Percentiles rank a stretch among this genome's conserved stretches.
These are phyloP conservation scores for Centruroides vittatus DNA, from an alignment of 1,140 invertebrate species.

Conservation along the genomic window DNA sequence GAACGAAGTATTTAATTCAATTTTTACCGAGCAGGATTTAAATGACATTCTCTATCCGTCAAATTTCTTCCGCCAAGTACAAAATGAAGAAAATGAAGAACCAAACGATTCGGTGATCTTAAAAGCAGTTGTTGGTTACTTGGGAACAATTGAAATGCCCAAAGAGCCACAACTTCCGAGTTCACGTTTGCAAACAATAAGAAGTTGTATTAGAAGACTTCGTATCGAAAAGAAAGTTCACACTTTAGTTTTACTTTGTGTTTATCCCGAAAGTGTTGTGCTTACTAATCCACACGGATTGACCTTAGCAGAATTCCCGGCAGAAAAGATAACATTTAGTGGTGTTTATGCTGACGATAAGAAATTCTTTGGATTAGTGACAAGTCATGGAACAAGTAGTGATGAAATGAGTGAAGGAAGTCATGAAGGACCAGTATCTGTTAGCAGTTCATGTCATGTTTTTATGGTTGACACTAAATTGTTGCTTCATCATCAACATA, in stretches of 20 bases:
- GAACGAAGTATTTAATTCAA: constrained; percentile 12
- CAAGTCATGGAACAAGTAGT: constrained; percentile 41
- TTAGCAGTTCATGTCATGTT: constrained; percentile 85
- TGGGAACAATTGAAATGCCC: constrained; percentile 90
- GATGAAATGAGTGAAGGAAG: constrained; percentile 20
- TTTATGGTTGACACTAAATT: constrained; percentile 81
- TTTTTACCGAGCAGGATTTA: constrained; percentile 24
- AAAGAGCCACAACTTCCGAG: constrained; percentile 56
- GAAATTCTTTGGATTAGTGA: constrained; percentile 82
- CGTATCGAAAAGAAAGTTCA: constrained; percentile 76
- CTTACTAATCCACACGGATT: constrained; percentile 48
- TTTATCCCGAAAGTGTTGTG: constrained; percentile 59
- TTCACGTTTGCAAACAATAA: constrained; percentile 42
- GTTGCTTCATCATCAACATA: constrained; percentile 51
- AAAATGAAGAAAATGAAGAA: constrained; percentile 18
- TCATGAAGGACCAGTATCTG: constrained; percentile 21
- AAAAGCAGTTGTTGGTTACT: constrained; percentile 75
- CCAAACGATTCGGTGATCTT: constrained; percentile 34
- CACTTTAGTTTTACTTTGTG: constrained; percentile 68
- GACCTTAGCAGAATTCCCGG: constrained; percentile 61
- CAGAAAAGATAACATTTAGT: constrained; percentile 71
- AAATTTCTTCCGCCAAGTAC: constrained; percentile 13
- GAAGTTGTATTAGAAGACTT: constrained; percentile 72
- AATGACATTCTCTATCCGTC: constrained; percentile 24
- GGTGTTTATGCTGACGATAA: constrained; percentile 68